Conservation (phyloP, 1,140 invertebrate genomes). For the Lethocerus indicus region DNA sequence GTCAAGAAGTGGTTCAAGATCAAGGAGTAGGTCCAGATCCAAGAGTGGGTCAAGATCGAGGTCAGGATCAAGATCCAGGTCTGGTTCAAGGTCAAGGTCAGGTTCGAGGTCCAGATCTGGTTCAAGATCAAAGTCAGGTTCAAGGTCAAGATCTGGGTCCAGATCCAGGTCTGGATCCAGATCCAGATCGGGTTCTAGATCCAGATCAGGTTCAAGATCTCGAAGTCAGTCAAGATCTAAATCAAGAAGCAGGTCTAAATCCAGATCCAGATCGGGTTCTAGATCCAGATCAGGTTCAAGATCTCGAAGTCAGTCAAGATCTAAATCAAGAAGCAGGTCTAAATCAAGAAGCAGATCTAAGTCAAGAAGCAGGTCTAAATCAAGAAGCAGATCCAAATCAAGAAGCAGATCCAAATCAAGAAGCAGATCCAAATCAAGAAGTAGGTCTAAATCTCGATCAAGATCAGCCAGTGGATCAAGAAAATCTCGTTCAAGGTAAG, state of each 20-base stretch:
- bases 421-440: too few species aligned
- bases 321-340: neutral
- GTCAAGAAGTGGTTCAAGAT: conserved; percentile 19
- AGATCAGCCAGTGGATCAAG: too few species aligned
- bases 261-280: too few species aligned
- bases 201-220: neutral
- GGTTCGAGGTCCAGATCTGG: conserved; percentile 13
- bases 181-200: conserved; percentile 13
- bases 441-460: too few species aligned
- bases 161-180: conserved; percentile 19
- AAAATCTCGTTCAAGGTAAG: too few species aligned
- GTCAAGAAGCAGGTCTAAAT: too few species aligned
- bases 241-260: too few species aligned
- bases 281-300: neutral
- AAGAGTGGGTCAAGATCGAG: conserved; percentile 13
- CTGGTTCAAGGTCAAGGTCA: conserved; percentile 21
- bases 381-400: too few species aligned
- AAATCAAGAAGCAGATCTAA: too few species aligned
- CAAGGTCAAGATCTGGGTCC: conserved; percentile 19
- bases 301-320: neutral
- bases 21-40: conserved; percentile 16
- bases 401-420: too few species aligned
- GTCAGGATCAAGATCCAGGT: conserved; percentile 14
- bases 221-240: too few species aligned
- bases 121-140: conserved; percentile 20